These are phyloP conservation scores for Crotophaga sulcirostris DNA, from an alignment of 2,113 vertebrate species.

Conservation along the genomic window DNA sequence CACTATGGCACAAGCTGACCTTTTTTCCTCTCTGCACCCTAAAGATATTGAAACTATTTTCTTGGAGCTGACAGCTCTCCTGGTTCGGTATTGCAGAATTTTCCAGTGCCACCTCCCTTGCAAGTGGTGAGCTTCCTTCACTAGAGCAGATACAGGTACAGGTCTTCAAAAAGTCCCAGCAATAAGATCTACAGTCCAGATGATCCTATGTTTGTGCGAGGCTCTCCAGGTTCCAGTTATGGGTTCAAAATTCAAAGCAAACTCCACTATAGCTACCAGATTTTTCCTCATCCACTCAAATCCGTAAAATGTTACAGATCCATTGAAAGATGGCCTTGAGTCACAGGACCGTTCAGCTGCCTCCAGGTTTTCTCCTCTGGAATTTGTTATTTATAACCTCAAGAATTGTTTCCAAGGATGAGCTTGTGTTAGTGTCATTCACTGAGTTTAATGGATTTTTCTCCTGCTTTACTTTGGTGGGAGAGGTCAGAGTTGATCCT, in stretches of 20 bases:
- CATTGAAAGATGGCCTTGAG: background rate
- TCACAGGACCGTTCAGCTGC: background rate
- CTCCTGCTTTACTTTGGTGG: background rate
- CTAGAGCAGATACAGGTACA: background rate
- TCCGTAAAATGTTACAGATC: background rate
- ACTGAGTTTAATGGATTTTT: background rate
- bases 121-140: background rate
- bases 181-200: background rate
- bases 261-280: background rate
- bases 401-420: background rate
- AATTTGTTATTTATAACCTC: background rate
- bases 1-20: background rate
- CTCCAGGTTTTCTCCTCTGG: background rate
- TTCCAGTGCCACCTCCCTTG: background rate
- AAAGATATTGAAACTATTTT: background rate
- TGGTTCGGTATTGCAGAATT: background rate
- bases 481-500: background rate
- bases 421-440: background rate
- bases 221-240: background rate
- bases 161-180: background rate
- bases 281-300: background rate
- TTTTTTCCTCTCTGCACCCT: background rate
- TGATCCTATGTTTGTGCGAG: background rate
- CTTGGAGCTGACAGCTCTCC: background rate
- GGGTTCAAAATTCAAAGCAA: conserved; percentile 11